Percentiles rank a stretch among this genome's conserved stretches.
These are phyloP conservation scores for Trachymyrmex septentrionalis DNA, from an alignment of 1,140 invertebrate genomes.

Conservation along the genomic window DNA sequence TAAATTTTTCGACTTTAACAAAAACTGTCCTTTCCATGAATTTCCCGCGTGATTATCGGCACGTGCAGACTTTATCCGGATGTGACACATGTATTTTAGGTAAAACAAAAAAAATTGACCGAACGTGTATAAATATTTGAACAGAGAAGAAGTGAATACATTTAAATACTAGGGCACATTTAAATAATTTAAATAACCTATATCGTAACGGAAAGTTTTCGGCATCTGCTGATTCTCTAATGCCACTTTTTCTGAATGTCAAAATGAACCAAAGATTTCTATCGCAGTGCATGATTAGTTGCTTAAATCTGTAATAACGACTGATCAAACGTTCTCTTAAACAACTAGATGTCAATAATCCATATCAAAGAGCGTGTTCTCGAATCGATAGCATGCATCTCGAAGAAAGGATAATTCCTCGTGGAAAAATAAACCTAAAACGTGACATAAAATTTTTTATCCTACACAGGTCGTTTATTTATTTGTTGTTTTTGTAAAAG, in stretches of 20 bases:
- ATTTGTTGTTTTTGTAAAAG: neutral
- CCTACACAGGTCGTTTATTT: neutral
- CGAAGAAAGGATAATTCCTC: neutral
- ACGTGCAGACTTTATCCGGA: neutral
- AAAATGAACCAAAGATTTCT: neutral
- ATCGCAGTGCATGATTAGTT: neutral
- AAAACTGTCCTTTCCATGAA: no score
- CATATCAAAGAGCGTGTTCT: neutral
- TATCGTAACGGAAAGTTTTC: conserved; percentile 3
- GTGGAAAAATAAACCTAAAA: neutral
- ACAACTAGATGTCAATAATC: neutral
- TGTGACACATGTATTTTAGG: neutral
- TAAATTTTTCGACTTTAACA: no score
- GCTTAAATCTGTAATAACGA: neutral
- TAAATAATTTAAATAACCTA: conserved; percentile 34
- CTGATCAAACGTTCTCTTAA: neutral
- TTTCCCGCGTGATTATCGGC: no score
- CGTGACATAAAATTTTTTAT: neutral
- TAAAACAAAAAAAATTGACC: neutral
- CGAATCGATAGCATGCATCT: neutral
- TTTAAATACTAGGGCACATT: conserved; percentile 34
- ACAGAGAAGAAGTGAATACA: neutral
- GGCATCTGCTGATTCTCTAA: neutral
- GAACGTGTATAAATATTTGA: conserved; percentile 14
- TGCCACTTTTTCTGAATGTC: neutral